A percentile compares a stretch with the other conserved stretches of the same genome.
These are phyloP conservation scores for Drosophila suzukii DNA, from an alignment of 1,140 invertebrate species.

Conservation along the genomic window DNA sequence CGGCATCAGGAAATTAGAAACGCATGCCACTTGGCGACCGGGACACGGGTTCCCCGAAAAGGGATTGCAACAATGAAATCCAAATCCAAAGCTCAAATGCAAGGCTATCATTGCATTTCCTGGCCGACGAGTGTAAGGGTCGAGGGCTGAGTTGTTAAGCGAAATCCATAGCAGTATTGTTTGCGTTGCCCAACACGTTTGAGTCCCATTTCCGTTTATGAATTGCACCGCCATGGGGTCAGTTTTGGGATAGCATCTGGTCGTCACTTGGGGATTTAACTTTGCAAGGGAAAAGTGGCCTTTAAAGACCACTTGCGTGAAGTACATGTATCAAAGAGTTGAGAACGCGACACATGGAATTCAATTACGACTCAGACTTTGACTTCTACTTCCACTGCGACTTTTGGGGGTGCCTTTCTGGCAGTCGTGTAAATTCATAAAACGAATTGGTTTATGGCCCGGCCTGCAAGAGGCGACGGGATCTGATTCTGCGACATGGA, in stretches of 20 bases:
- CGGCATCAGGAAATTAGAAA: conserved; percentile 73
- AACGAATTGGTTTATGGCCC: conserved; percentile 50
- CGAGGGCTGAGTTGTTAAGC: conserved; percentile 37
- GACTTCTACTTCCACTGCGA: neutral
- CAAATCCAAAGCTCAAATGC: conserved; percentile 32
- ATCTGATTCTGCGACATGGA: conserved; percentile 47
- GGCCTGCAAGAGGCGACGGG: conserved; percentile 11
- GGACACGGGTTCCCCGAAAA: conserved; percentile 1
- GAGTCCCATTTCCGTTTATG: conserved; percentile 70
- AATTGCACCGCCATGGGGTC: conserved; percentile 37
- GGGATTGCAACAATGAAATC: conserved; percentile 32
- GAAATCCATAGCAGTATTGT: conserved; percentile 53
- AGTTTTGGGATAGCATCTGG: conserved; percentile 5
- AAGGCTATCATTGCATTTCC: conserved; percentile 49
- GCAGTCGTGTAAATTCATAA: conserved; percentile 40
- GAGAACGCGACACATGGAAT: conserved; percentile 52
- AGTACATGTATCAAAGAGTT: conserved; percentile 19
- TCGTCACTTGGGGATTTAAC: conserved; percentile 7
- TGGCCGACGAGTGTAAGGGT: neutral
- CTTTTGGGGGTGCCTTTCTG: conserved; percentile 47
- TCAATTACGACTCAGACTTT: conserved; percentile 51
- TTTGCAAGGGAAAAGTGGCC: neutral
- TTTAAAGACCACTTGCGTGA: conserved; percentile 2
- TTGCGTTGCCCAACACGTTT: conserved; percentile 68
- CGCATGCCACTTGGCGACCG: conserved; percentile 61